phyloP scores from a whole-genome alignment of 2,797 vertebrate genomes.

The Siniperca scherzeri region DNA sequence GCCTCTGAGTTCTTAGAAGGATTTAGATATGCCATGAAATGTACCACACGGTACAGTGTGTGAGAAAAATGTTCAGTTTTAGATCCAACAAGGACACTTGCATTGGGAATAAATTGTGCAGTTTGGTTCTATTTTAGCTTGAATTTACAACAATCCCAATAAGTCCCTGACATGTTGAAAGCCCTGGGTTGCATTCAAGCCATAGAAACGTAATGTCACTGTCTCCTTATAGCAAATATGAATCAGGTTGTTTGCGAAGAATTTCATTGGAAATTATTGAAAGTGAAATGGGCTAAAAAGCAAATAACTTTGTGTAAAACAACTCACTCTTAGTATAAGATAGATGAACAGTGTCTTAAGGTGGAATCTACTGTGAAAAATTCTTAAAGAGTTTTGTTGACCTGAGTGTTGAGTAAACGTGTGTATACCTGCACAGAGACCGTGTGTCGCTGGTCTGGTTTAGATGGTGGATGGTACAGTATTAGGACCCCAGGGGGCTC shows the following conservation, averaged over 20 bases:
- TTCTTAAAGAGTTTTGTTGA: conserved; percentile 62
- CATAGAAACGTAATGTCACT: conserved; percentile 76
- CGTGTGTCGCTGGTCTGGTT: conserved; percentile 57
- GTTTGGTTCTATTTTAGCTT: conserved; percentile 54
- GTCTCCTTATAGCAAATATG: conserved; percentile 60
- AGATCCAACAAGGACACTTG: conserved; percentile 24
- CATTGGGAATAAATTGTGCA: conserved; percentile 25
- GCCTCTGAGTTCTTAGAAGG: conserved; percentile 44
- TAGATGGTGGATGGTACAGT: conserved; percentile 66
- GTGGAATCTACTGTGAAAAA: conserved; percentile 73
- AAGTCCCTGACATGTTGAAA: conserved; percentile 45
- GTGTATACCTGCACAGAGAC: conserved; percentile 57
- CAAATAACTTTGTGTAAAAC: conserved; percentile 55
- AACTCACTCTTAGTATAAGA: conserved; percentile 64
- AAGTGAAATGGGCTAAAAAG: conserved; percentile 46
- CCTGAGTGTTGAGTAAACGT: conserved; percentile 60
- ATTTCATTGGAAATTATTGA: conserved; percentile 53
- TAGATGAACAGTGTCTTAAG: conserved; percentile 63
- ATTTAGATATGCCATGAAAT: conserved; percentile 54
- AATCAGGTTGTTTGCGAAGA: conserved; percentile 60
- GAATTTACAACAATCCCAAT: conserved; percentile 52
- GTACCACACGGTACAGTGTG: conserved; percentile 24
- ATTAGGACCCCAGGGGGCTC: conserved; percentile 70
- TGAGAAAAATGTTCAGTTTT: conserved; percentile 25
- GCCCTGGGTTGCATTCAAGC: conserved; percentile 78